Conservation (phyloP, 1,140 invertebrate species). For the Glossosoma conforme region DNA sequence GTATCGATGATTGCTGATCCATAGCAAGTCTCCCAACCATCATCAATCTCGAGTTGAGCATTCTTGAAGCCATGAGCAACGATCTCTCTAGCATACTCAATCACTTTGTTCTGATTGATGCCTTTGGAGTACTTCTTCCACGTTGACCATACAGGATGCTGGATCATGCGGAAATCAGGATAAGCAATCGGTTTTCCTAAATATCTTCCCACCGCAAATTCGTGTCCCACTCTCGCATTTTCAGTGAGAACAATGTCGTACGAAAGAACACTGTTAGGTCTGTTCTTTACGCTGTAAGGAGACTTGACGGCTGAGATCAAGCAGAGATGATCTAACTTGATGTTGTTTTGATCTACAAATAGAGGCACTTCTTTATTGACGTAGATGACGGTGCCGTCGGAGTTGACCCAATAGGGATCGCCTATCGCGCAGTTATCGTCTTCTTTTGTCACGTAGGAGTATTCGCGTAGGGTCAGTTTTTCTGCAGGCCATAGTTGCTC, state of each 20-base stretch:
- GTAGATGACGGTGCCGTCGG: constrained; percentile 61
- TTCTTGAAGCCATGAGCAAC: constrained; percentile 61
- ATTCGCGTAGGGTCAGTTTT: constrained; percentile 51
- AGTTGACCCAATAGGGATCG: constrained; percentile 75
- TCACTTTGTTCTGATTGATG: constrained; percentile 63
- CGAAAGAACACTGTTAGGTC: constrained; percentile 45
- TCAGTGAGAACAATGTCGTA: constrained; percentile 59
- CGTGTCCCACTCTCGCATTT: constrained; percentile 62
- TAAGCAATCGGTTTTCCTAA: constrained; percentile 58
- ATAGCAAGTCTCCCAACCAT: constrained; percentile 86
- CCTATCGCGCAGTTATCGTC: constrained; percentile 58
- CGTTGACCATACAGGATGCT: constrained; percentile 85
- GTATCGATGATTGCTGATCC: constrained; percentile 71
- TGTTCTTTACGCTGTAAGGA: constrained; percentile 48
- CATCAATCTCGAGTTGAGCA: constrained; percentile 86
- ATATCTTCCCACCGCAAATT: constrained; percentile 55
- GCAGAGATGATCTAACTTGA: constrained; percentile 52
- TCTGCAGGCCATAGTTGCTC: constrained; percentile 63
- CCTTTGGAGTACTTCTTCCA: constrained; percentile 74
- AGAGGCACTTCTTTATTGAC: constrained; percentile 61
- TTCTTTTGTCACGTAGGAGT: constrained; percentile 57
- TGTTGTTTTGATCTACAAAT: constrained; percentile 65
- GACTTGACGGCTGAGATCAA: constrained; percentile 53
- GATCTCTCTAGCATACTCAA: constrained; percentile 70
- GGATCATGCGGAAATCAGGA: constrained; percentile 70